Base-by-base conservation (phyloP, 2,797 vertebrate species). In the Rachycentron canadum region DNA sequence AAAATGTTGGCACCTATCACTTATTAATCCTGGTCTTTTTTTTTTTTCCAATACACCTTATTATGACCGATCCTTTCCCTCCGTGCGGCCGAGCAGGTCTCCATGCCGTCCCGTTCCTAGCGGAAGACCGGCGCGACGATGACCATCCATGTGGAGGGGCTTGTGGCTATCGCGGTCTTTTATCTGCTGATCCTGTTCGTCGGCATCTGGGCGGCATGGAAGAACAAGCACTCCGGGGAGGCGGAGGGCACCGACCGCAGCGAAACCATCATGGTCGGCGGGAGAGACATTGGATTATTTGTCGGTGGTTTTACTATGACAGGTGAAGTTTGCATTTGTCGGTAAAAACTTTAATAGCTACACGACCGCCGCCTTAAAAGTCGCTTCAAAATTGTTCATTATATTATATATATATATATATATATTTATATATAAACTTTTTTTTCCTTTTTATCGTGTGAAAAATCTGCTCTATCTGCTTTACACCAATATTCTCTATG, bases 271-370 rank as follows among this genome's bases (percentile, higher is more conserved):
- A 99, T 99, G 93, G 97, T 99, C 2, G 98, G 98, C 8, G 98
- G 97, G 64, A 96, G 98, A 86, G 98, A 99, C 79, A 99, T 99
- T 62, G 98, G 98, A 45, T 92, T 99, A 83, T 95, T 99, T 72
- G 98, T 99, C 60, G 98, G 98, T 50, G 98, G 95, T 88, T 99
- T 99, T 83, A 99, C 98, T 14, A 99, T 99, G 98, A 99, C 98
- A 32, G 98, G 98, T 99, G 57, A 84, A 60, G 52, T 75, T 75
- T 78, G 16, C 21, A 4, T 49, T 30, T 23, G 14, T 50, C 21
- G 21, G 7, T 43, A 16, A 0, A 17, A 32, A 10, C 55, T 45
- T 49, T 3, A 23, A 11, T 1, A 7, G 40, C 38, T 21, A 0
- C 3, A 26, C 7, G 17, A 7, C 10, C 21, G 10, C 30, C 4